These are phyloP conservation scores for Vidua chalybeata DNA, from an alignment of 2,113 vertebrate genomes.

Conservation along the genomic window DNA sequence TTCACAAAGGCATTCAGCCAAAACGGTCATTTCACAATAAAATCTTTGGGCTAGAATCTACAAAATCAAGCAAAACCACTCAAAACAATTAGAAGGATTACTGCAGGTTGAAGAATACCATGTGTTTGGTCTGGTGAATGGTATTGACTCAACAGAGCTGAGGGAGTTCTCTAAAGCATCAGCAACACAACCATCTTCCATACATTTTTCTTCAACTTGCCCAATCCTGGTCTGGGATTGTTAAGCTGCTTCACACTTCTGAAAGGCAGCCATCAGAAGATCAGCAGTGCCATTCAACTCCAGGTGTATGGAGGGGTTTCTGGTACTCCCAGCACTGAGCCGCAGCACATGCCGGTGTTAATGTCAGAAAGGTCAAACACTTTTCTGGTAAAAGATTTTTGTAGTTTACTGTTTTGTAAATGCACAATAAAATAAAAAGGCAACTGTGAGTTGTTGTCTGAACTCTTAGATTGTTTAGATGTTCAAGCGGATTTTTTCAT, in stretches of 20 bases:
- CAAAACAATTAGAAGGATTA: background rate
- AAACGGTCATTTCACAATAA: background rate
- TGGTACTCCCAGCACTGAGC: background rate
- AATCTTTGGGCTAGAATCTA: background rate
- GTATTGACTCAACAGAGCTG: background rate
- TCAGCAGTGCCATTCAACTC: background rate
- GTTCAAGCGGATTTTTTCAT: background rate
- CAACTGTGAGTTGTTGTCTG: background rate
- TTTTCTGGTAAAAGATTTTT: background rate
- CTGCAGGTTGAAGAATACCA: background rate
- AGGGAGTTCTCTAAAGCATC: background rate
- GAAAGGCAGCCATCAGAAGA: background rate
- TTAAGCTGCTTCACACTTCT: background rate
- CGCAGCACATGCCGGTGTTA: fast-evolving
- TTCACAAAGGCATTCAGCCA: background rate
- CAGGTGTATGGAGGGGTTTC: background rate
- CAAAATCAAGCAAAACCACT: background rate
- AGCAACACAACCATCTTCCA: background rate
- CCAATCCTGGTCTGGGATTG: background rate
- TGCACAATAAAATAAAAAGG: background rate
- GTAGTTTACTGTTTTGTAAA: background rate
- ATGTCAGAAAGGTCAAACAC: background rate
- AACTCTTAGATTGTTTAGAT: background rate
- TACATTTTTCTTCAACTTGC: background rate
- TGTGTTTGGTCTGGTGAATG: background rate